These are phyloP conservation scores for Campoplex capitator DNA, from an alignment of 2,888 invertebrate genomes.

Conservation along the genomic window DNA sequence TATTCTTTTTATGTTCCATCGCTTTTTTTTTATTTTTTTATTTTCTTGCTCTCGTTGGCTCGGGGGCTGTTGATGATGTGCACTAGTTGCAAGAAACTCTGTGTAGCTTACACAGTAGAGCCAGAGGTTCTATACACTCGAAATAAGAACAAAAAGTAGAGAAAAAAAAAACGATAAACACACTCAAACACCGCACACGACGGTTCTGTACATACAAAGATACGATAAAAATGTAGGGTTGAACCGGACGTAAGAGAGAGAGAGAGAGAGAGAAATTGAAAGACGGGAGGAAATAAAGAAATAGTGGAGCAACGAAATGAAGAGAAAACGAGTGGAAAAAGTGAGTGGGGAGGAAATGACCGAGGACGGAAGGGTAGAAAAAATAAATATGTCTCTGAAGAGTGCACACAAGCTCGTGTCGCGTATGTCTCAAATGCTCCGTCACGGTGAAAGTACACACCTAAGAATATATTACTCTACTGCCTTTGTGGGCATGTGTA, in stretches of 20 bases:
- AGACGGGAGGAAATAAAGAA: constrained; percentile 41
- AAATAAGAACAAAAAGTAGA: neutral
- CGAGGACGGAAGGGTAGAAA: constrained; percentile 26
- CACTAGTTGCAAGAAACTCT: constrained; percentile 42
- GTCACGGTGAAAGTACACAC: constrained; percentile 28
- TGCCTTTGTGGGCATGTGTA: neutral
- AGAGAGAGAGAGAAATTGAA: constrained; percentile 46
- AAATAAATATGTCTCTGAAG: constrained; percentile 31
- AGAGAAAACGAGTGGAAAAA: constrained; percentile 52
- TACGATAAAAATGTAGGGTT: neutral
- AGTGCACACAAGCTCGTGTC: constrained; percentile 48
- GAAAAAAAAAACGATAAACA: neutral
- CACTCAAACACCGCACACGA: neutral
- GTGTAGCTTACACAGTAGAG: neutral
- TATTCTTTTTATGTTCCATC: neutral
- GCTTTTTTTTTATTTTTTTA: neutral
- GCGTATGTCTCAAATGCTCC: constrained; percentile 25
- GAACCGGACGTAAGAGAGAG: constrained; percentile 10
- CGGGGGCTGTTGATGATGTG: constrained; percentile 56
- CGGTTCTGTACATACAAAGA: neutral
- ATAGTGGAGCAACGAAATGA: constrained; percentile 30
- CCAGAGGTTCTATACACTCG: constrained; percentile 28
- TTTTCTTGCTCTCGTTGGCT: constrained; percentile 10
- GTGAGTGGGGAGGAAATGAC: constrained; percentile 31
- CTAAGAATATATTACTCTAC: constrained; percentile 29